Evolutionary conservation across 2,113 vertebrate species (phyloP), one percentile per base, ranked within the genome.

Genomic region (Neopipo cinnamomea): DNA sequence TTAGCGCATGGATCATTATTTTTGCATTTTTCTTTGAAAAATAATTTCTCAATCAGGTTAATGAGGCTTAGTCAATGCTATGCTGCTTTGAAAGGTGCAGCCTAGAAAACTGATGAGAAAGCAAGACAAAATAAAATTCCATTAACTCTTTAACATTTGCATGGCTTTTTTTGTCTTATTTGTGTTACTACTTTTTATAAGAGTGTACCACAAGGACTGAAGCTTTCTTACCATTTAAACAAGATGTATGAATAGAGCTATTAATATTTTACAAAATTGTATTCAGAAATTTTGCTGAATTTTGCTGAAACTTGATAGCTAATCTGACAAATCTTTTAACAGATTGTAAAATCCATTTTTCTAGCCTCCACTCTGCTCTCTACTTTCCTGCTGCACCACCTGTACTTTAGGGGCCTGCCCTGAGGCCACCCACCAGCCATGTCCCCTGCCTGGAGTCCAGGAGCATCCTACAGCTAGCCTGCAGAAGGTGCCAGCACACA

Each of bases 41-140:
- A 62, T 42, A 59, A 71, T 61, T 90, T 89, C 44, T 91, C 80
- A 81, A 92, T 95, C 59, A 62, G 88, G 88, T 87, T 92, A 94
- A 92, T 94, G 89, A 88, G 73, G 84, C 87, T 92, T 81, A 33
- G 39, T 89, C 79, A 65, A 73, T 88, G 81, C 75, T 87, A 74
- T 53, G 31, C 46, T 83, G 4, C n/a, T 87, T 75, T 76, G 56
- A 85, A 86, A 87, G 31, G 25, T 92, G n/a, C 52, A 78, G 30
- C 56, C 63, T 78, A 66, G 76, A 87, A 92, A 91, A 87, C 1
- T 75, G n/a, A 89, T 92, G 76, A 91, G 76, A 89, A 94, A 39
- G 37, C 49, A 78, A 74, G 28, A 67, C 23, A 18, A 94, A 82
- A 41, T 82, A 49, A 86, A 78, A 78, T 91, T 53, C 61, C 24